Conservation (phyloP, 2,888 invertebrate species). For the Drosophila neotestacea region DNA sequence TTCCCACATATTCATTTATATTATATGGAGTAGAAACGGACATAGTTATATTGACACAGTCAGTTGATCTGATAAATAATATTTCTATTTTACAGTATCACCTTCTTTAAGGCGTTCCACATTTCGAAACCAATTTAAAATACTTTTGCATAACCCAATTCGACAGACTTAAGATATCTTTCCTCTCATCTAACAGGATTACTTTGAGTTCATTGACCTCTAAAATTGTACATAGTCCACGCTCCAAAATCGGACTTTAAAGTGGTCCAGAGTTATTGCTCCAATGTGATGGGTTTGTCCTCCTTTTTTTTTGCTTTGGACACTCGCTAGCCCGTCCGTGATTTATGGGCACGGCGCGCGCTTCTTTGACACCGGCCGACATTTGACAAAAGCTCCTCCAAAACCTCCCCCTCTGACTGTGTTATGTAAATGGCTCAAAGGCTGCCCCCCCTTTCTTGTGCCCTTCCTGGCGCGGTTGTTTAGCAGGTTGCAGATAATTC, state of each 20-base stretch:
- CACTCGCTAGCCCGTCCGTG: constrained; percentile 60
- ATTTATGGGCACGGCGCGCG: constrained; percentile 74
- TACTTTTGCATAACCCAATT: background rate
- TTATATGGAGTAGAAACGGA: too few species aligned
- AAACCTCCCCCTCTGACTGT: constrained; percentile 1
- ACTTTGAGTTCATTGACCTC: constrained; percentile 55
- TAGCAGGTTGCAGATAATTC: constrained; percentile 82
- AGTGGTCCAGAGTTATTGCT: constrained; percentile 42
- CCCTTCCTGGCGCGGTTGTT: constrained; percentile 64
- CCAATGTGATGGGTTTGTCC: constrained; percentile 24
- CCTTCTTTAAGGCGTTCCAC: too few species aligned
- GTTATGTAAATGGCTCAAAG: constrained; percentile 69
- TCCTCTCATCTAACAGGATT: background rate
- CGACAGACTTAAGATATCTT: background rate
- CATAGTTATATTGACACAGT: too few species aligned
- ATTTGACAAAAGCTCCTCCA: constrained; percentile 77
- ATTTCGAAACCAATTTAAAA: too few species aligned
- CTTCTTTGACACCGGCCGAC: constrained; percentile 79
- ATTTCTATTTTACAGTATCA: too few species aligned
- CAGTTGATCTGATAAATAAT: too few species aligned
- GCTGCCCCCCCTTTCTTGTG: constrained; percentile 23
- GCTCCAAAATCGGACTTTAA: constrained; percentile 39
- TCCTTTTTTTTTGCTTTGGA: constrained; percentile 27
- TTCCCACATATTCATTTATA: too few species aligned
- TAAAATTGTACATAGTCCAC: constrained; percentile 32